Conservation (phyloP, 1,140 invertebrate species). For the Bacillus rossius region DNA sequence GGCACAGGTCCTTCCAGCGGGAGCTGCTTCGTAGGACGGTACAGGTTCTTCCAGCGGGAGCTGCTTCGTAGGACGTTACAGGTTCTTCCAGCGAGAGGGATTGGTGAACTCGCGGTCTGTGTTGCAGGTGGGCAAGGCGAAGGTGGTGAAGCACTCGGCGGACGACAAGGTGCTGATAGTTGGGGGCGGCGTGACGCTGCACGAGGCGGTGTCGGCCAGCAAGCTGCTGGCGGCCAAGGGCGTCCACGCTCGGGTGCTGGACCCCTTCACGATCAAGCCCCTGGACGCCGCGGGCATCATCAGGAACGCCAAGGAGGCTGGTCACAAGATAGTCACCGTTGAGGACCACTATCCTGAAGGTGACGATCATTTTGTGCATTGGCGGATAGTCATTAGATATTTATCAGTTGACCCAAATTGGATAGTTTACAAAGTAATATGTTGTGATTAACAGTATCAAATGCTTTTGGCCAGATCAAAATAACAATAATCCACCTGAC, state of each 20-base stretch:
- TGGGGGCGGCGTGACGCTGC: slow-evolving; percentile 88
- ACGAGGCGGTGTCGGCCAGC: slow-evolving; percentile 85
- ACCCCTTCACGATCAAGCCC: slow-evolving; percentile 96
- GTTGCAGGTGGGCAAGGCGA: slow-evolving; percentile 63
- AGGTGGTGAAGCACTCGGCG: slow-evolving; percentile 66
- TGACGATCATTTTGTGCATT: slow-evolving; percentile 41
- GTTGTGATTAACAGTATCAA: too few species aligned
- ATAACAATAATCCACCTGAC: too few species aligned
- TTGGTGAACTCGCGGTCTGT: too few species aligned
- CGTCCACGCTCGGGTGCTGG: slow-evolving; percentile 74
- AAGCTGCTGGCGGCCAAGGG: slow-evolving; percentile 63
- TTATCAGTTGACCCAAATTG: too few species aligned
- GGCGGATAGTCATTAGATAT: neutral
- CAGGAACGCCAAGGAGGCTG: slow-evolving; percentile 69
- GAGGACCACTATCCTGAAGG: slow-evolving; percentile 97
- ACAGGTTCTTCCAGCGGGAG: too few species aligned
- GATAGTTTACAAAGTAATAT: too few species aligned
- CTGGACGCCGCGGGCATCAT: slow-evolving; percentile 77
- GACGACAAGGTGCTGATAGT: slow-evolving; percentile 83
- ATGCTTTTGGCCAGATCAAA: too few species aligned
- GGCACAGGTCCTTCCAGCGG: too few species aligned
- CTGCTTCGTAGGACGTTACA: too few species aligned
- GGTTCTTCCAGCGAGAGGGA: too few species aligned
- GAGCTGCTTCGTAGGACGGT: too few species aligned
- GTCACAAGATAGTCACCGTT: slow-evolving; percentile 83